Evolutionary conservation across 1,140 invertebrate genomes (phyloP), one percentile per base, ranked within the genome.

Genomic region (Copidosoma floridanum): DNA sequence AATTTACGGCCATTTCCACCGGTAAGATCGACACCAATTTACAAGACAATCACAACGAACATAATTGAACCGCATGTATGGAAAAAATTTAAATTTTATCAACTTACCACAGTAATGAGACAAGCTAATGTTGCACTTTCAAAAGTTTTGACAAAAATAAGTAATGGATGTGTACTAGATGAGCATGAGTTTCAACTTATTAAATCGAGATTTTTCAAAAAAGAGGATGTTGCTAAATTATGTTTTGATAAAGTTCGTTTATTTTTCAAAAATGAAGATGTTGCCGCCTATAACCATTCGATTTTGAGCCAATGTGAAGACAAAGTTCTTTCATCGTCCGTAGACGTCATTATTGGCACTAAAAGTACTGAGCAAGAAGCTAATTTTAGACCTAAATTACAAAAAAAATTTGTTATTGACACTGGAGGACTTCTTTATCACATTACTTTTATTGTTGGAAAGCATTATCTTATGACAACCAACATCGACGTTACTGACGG

Each of bases 401-500:
- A 76, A 51, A 74, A 76, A 58, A 69, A 69, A 67, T 66, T 61
- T 10, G 20, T 69, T 2, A 69, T 64, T 26, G 71, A 79, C 35
- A 73, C 71, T 23, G 68, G 65, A 32, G 73, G 73, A 6, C 68
- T 77, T 41, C 75, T 73, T 3, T 74, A 74, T 46, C 26, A 74
- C 65, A 66, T 68, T 12, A 55, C 54, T 21, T 68, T 79, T 35
- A 68, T 72, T 7, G 56, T 66, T 21, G 52, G 60, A 38, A 67
- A 66, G 29, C 48, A 12, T 44, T 78, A 80, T 50, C 70, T 76
- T 53, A 69, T 78, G 16, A 71, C 70, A 16, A 70, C 66, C 3
- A 77, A 78, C 57, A 75, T 78, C 10, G 69, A 74, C 57, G 70
- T 74, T 0, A 23, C 59, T 21, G 72, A 77, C 63, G 74, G 75